Base-by-base conservation (phyloP, 1,140 invertebrate genomes). In the Apis dorsata region DNA sequence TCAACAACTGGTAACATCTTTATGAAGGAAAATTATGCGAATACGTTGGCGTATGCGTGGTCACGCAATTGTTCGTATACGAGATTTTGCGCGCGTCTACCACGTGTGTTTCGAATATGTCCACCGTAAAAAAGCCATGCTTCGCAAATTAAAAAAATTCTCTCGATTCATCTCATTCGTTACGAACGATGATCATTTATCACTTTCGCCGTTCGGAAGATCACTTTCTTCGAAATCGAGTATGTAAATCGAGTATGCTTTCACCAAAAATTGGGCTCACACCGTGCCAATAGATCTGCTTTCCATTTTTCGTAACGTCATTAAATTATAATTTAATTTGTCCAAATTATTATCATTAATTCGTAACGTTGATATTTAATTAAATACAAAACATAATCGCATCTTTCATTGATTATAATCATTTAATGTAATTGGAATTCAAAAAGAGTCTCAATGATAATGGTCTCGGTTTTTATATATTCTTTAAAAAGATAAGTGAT, bases 241-340 rank as follows among this genome's bases (percentile, higher is more conserved):
- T 85, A 88, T 88, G 86, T 77, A 88, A 85, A 88, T 19, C 34
- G 34, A 44, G 34, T 75, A 57, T 74, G 79, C 88, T 88, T 88
- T 88, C 87, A 88, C 86, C 71, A 57, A 81, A 87, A 77, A 63
- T 60, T 44, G n/a, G 53, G 21, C 51, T 17, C 44, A 19, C 13
- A 21, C 17, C 7, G 3, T 34, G n/a, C 21, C 55, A 24, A 34
- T 11, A 17, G 10, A 9, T 60, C n/a, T n/a, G 19, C 57, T 60
- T 59, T 74, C 21, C 57, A 55, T 57, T 74, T 19, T 55, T 15
- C 51, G 4, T 28, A 12, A 28, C 63, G 2, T 17, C 7, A 17
- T 15, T 34, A 11, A 44, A 44, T 44, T 44, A 44, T 44, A 7
- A 44, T 44, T 44, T 44, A 44, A 44, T 44, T 44, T 44, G 34